Conservation (phyloP, 2,797 vertebrate species). For the Streptopelia turtur region DNA sequence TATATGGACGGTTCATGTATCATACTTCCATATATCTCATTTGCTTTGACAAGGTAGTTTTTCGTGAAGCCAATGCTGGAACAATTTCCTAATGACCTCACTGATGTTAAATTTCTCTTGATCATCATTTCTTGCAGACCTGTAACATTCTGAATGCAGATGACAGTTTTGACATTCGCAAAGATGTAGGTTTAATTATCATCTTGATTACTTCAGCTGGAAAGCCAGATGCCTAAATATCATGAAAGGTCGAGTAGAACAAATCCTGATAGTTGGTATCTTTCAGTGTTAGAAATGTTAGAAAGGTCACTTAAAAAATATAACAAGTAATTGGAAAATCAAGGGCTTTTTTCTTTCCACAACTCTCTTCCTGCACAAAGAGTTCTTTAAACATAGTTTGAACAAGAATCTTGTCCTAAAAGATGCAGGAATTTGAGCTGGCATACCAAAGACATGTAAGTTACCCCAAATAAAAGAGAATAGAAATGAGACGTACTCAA, state of each 20-base stretch:
- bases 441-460: neutral
- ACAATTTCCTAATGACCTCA: slow-evolving; percentile 37
- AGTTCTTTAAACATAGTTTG: neutral
- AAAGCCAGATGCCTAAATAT: slow-evolving; percentile 77
- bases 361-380: neutral
- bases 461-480: slow-evolving; percentile 10
- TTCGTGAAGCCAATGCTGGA: neutral
- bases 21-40: neutral
- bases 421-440: neutral
- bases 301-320: slow-evolving; percentile 20
- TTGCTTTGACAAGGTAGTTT: slow-evolving; percentile 29
- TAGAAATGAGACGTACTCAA: neutral
- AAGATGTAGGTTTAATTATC: slow-evolving; percentile 73
- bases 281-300: slow-evolving; percentile 30
- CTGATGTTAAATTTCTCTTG: slow-evolving; percentile 29
- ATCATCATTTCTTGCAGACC: slow-evolving; percentile 53
- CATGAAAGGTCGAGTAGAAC: slow-evolving; percentile 70
- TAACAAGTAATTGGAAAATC: neutral
- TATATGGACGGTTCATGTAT: neutral
- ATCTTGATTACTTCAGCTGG: slow-evolving; percentile 70
- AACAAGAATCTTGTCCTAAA: neutral
- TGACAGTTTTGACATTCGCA: slow-evolving; percentile 76
- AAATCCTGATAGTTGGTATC: slow-evolving; percentile 47
- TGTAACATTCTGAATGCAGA: slow-evolving; percentile 65
- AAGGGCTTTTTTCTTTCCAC: neutral